Evolutionary conservation across 2,797 vertebrate genomes (phyloP), one percentile per base, ranked within the genome.

Genomic region (Gila robusta): DNA sequence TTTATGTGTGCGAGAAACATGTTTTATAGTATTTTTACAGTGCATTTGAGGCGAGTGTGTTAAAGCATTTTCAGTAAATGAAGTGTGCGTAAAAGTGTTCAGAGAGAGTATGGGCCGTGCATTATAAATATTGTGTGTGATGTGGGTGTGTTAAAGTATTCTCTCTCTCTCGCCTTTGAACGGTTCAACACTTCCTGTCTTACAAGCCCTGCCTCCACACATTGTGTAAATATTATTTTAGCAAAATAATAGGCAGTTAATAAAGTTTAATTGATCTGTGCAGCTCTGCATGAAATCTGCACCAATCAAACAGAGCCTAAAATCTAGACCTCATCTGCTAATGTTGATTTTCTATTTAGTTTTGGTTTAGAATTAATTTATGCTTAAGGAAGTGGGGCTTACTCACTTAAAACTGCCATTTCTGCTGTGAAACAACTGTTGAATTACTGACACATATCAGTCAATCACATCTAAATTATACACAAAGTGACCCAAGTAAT

Each of bases 1-100:
- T 79, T 79, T 62, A 67, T 70, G 66, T 71, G 49, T 21, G 19
- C 14, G 5, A 32, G 21, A 16, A 62, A 79, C 12, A 39, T n/a
- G 37, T 85, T 79, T 81, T 85, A 85, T 59, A 79, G 76, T 62
- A 79, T 85, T 79, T 85, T 85, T 71, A 79, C 49, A 85, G 83
- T 71, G 76, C 77, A 59, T 79, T 85, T 79, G 66, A 70, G 67
- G 66, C 39, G 12, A 67, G 64, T 78, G 28, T 76, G 47, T 81
- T 76, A 54, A 78, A 69, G 23, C 32, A 11, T 67, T 83, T 6
- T 54, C 7, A 1, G 32, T 39, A 69, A 41, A 76, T 54, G 35
- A 71, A 47, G 47, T 71, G 74, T 79, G 83, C 28, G 49, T 84
- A 77, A 66, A 78, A 69, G 64, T 23, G 32, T 28, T 69, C 28